Conservation (phyloP, 2,113 vertebrate genomes). For the Oreochromis aureus region DNA sequence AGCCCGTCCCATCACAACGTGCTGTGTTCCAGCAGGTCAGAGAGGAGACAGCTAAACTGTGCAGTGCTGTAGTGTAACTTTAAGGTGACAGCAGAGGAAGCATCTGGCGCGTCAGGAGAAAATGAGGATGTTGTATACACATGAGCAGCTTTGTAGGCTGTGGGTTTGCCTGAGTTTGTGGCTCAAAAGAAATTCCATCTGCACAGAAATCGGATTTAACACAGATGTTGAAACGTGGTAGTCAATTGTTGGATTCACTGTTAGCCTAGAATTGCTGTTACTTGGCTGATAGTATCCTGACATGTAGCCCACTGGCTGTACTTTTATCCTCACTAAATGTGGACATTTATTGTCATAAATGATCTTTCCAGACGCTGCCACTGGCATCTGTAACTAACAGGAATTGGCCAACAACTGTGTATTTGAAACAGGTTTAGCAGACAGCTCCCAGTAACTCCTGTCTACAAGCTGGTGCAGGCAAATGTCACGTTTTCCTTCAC, state of each 20-base stretch:
- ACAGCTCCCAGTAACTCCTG: not conserved
- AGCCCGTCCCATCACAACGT: conserved; percentile 28
- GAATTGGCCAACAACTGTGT: not conserved
- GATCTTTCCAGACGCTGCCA: not conserved
- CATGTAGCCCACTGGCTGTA: not conserved
- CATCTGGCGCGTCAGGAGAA: not conserved
- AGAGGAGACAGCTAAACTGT: not conserved
- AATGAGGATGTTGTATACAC: not conserved
- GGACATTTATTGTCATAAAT: not conserved
- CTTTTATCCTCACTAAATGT: not conserved
- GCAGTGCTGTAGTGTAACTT: conserved; percentile 26
- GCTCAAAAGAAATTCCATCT: not conserved
- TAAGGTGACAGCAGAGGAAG: conserved; percentile 38
- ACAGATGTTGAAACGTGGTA: not conserved
- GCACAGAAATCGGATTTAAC: not conserved
- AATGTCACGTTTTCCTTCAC: not conserved
- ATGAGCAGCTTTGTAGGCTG: not conserved
- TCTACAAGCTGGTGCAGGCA: not conserved
- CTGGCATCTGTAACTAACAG: not conserved
- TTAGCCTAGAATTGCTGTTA: not conserved
- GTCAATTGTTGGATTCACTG: not conserved
- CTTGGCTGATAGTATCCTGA: not conserved
- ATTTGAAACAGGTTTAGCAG: not conserved
- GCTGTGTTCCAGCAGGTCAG: not conserved
- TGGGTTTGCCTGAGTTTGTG: not conserved